These are phyloP conservation scores for Pogoniulus pusillus DNA, from an alignment of 2,797 vertebrate species.

Conservation along the genomic window DNA sequence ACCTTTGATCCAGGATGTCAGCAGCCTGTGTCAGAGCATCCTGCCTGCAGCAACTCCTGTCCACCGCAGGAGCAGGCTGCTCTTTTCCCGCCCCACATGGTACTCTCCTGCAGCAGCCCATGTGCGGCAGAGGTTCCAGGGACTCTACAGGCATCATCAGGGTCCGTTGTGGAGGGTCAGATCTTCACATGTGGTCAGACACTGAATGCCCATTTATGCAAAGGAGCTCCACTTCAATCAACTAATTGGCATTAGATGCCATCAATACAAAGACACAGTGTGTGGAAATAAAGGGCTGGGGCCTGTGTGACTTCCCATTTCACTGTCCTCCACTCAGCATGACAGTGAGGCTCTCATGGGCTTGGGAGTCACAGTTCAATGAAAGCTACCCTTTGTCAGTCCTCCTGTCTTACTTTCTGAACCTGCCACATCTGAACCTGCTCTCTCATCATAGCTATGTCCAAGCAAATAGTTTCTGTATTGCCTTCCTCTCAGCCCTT, in stretches of 20 bases:
- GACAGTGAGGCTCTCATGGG: background rate
- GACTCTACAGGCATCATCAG: background rate
- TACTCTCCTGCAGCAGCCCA: background rate
- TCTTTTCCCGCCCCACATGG: background rate
- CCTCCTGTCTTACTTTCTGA: background rate
- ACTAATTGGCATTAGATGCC: background rate
- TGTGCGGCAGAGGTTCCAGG: background rate
- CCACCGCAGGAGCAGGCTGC: background rate
- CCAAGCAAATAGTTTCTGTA: background rate
- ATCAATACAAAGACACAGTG: background rate
- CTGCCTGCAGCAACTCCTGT: background rate
- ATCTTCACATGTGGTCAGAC: background rate
- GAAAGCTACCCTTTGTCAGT: background rate
- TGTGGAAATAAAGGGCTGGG: background rate
- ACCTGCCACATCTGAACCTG: background rate
- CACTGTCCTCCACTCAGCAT: background rate
- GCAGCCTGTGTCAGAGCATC: background rate
- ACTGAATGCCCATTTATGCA: background rate
- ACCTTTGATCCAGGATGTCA: background rate
- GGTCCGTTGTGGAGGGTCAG: background rate
- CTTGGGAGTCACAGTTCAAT: background rate
- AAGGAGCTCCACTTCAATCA: background rate
- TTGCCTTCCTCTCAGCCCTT: background rate
- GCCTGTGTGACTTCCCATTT: background rate
- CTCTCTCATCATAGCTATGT: background rate